These are phyloP conservation scores for Patella vulgata DNA, from an alignment of 1,140 invertebrate species.

Conservation along the genomic window DNA sequence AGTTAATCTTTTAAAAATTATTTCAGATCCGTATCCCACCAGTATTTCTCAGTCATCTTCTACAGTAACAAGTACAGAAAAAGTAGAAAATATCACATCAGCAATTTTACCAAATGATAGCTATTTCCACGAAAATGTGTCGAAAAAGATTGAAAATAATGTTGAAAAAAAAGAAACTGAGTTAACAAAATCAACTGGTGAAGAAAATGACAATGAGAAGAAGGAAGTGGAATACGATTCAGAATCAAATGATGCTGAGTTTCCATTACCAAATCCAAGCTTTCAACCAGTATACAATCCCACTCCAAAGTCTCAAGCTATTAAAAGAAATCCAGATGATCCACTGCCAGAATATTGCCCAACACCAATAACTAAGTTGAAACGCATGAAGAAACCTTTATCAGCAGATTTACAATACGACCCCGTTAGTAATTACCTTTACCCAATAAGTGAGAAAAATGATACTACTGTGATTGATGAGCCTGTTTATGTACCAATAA, in stretches of 20 bases:
- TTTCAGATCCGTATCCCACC: too few species aligned
- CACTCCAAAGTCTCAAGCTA: background rate
- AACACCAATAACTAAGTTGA: constrained; percentile 73
- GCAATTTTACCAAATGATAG: constrained; percentile 17
- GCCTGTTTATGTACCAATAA: constrained; percentile 6
- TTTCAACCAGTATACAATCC: constrained; percentile 3
- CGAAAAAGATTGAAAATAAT: constrained; percentile 12
- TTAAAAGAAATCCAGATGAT: background rate
- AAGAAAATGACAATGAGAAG: background rate
- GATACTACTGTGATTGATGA: constrained; percentile 1
- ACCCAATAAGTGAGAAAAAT: constrained; percentile 17
- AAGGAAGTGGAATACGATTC: background rate
- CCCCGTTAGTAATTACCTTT: constrained; percentile 54
- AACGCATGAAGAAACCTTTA: constrained; percentile 59
- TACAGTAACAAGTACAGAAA: constrained; percentile 3
- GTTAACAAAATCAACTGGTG: too few species aligned
- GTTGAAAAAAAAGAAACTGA: too few species aligned
- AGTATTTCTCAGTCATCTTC: too few species aligned
- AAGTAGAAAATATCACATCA: constrained; percentile 11
- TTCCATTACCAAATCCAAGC: background rate
- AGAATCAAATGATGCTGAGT: constrained; percentile 24
- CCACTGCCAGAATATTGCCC: constrained; percentile 71
- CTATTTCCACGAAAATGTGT: constrained; percentile 18
- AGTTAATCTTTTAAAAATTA: too few species aligned
- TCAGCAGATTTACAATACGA: constrained; percentile 52